Evolutionary conservation across 2,113 vertebrate genomes (phyloP).

Genomic region (Chelonoidis abingdonii): DNA sequence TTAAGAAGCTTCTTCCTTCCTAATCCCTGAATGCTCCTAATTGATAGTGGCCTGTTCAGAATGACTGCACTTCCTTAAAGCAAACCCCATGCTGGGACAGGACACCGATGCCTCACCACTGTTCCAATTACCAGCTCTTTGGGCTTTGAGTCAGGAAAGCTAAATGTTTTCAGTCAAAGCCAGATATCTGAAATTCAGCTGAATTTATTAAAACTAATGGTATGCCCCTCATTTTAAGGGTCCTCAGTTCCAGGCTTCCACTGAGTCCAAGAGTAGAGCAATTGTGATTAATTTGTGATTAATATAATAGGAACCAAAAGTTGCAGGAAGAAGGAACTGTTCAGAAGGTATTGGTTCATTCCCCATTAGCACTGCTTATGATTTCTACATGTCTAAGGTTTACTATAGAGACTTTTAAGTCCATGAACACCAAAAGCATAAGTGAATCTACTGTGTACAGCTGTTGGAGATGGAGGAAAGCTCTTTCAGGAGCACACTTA

Average conservation of each 20-base stretch:
- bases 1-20: background rate
- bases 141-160: background rate
- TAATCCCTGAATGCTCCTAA: background rate
- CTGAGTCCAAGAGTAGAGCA: background rate
- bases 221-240: background rate
- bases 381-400: background rate
- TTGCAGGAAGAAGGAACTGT: background rate
- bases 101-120: background rate
- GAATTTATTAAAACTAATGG: background rate
- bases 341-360: background rate
- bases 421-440: background rate
- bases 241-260: background rate
- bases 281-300: background rate
- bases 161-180: background rate
- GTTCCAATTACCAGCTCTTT: background rate
- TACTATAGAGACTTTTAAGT: background rate
- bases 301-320: background rate
- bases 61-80: background rate
- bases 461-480: background rate
- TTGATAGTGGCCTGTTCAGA: background rate
- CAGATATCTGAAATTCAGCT: background rate
- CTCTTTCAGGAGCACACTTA: background rate
- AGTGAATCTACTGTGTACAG: background rate
- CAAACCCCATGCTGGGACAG: background rate
- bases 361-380: background rate